Evolutionary conservation across 1,140 invertebrate genomes (phyloP), one percentile per base, ranked within the genome.

Genomic region (Cyclina sinensis): DNA sequence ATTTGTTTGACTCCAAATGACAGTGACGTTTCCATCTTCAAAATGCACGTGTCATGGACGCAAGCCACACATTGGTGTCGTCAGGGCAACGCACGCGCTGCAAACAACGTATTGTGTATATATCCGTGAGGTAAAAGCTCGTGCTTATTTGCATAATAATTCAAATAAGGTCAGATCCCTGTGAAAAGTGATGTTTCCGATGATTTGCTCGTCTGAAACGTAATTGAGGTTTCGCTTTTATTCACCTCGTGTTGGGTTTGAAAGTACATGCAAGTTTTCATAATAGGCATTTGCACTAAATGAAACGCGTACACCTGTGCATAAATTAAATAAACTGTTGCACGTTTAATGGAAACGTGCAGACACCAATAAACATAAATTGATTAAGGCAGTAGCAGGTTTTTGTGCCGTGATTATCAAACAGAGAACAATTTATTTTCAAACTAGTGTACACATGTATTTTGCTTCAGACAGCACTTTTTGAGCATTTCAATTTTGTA

Each of bases 1-100:
- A 84, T 84, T 84, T 84, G 82, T 43, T 43, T 37, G 32, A 84
- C 82, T 70, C 62, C 43, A 73, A 70, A 65, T 84, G 82, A 46
- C 82, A 84, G 39, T 68, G 48, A 54, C 68, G 62, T 84, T 84
- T 84, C 24, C 43, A 54, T 32, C 62, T 51, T 46, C 7, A 16
- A 73, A 21, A 27, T 16, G 68, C 82, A 73, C 82, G 82, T 84
- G 82, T 46, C 43, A 43, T 51, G 27, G 82, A 68, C 39, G 74
- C 74, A 48, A 48, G 70, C 37, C 70, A 74, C 39, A 11, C 70
- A 48, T 43, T 74, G 70, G 48, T 78, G 74, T 54, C 74, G 74
- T 78, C 74, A 48, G 30, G 74, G 24, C 46, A n/a, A 35, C 46
- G 46, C 74, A 78, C 74, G 74, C 74, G 74, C 46, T n/a, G 35